These are phyloP conservation scores for Spea hammondii DNA, from an alignment of 2,797 vertebrate genomes.

Conservation along the genomic window DNA sequence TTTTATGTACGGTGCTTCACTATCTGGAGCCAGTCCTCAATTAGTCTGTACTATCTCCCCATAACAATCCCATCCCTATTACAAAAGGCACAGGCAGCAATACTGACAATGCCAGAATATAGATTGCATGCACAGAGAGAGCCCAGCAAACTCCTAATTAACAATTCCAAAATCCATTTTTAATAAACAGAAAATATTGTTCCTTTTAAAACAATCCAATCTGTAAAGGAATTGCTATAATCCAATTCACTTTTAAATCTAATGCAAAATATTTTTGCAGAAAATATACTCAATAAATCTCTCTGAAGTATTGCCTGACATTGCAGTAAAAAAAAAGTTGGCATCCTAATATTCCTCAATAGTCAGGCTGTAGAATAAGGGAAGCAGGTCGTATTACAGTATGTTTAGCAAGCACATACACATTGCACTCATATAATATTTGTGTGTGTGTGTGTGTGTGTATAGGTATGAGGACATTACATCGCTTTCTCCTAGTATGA, in stretches of 20 bases:
- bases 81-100: constrained; percentile 11
- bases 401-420: too few relatives aligned
- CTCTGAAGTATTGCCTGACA: background rate
- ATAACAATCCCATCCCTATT: constrained; percentile 29
- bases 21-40: constrained; percentile 9
- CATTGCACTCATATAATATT: too few relatives aligned
- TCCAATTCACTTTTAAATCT: background rate
- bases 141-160: constrained; percentile 35
- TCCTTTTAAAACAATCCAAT: background rate
- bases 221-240: background rate
- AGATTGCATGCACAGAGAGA: constrained; percentile 18
- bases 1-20: constrained; percentile 36
- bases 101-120: constrained; percentile 7
- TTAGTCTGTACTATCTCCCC: constrained; percentile 27
- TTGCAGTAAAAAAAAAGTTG: too few relatives aligned
- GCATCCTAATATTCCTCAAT: too few relatives aligned
- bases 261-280: background rate
- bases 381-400: too few relatives aligned
- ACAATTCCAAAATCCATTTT: constrained; percentile 34
- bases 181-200: background rate
- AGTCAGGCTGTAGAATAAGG: too few relatives aligned
- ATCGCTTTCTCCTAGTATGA: too few relatives aligned
- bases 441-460: too few relatives aligned
- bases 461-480: too few relatives aligned
- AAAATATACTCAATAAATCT: background rate